Evolutionary conservation across 2,113 vertebrate genomes (phyloP).

Genomic region (Triplophysa siluroides): DNA sequence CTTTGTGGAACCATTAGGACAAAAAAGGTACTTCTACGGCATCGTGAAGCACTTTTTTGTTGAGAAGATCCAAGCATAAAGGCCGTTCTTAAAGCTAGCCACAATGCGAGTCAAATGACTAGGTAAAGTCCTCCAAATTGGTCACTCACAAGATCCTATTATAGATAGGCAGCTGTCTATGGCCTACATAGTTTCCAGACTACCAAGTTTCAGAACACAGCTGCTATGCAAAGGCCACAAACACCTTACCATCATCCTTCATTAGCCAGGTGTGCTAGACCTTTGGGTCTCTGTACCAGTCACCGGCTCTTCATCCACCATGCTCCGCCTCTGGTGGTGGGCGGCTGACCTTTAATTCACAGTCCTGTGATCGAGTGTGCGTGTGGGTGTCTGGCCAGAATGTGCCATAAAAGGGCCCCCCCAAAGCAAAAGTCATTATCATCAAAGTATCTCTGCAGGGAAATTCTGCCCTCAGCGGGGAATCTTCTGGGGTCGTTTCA

Average conservation of each 20-base stretch:
- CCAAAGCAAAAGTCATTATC: slow-evolving; percentile 49
- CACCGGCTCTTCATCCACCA: neutral
- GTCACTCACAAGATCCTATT: too few relatives aligned
- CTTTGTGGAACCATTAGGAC: too few relatives aligned
- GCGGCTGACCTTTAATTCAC: slow-evolving; percentile 39
- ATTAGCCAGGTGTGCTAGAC: slow-evolving; percentile 10
- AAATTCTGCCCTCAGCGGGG: slow-evolving; percentile 48
- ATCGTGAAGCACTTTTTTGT: too few relatives aligned
- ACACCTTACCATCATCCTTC: neutral
- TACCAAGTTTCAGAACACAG: too few relatives aligned
- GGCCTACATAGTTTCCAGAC: too few relatives aligned
- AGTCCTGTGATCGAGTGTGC: slow-evolving; percentile 29
- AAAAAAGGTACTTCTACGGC: too few relatives aligned
- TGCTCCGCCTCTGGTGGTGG: slow-evolving; percentile 7
- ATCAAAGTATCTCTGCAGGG: slow-evolving; percentile 49
- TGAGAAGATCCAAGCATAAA: too few relatives aligned
- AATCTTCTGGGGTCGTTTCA: slow-evolving; percentile 35
- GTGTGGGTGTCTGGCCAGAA: neutral
- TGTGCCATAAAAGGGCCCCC: slow-evolving; percentile 15
- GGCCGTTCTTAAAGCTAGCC: too few relatives aligned
- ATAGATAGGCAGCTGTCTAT: too few relatives aligned
- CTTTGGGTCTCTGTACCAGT: neutral
- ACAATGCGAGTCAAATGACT: too few relatives aligned
- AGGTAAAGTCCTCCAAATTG: too few relatives aligned
- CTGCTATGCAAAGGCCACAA: too few relatives aligned